phyloP scores from a whole-genome alignment of 2,888 invertebrate species.

The Nycteola revayana region DNA sequence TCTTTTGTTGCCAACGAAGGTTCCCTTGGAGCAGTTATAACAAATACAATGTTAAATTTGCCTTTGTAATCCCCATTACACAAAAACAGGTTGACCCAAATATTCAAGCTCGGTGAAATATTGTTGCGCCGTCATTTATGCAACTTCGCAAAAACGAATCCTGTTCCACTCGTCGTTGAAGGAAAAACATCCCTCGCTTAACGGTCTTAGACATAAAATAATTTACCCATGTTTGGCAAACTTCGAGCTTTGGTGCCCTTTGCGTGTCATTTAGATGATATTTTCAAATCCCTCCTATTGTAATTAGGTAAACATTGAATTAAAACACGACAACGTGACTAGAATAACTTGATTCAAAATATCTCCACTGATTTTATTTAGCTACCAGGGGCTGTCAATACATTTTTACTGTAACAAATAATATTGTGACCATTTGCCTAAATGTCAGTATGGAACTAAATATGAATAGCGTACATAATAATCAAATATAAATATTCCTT shows the following conservation, averaged over 20 bases:
- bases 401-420: slow-evolving; percentile 8
- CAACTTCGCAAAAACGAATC: slow-evolving; percentile 77
- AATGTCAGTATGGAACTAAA: slow-evolving; percentile 28
- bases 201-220: slow-evolving; percentile 56
- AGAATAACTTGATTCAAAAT: slow-evolving; percentile 10
- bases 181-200: slow-evolving; percentile 59
- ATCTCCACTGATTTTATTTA: slow-evolving; percentile 1
- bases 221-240: slow-evolving; percentile 42
- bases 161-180: slow-evolving; percentile 51
- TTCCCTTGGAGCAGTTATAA: slow-evolving; percentile 67
- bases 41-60: slow-evolving; percentile 76
- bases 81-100: slow-evolving; percentile 81
- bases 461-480: slow-evolving; percentile 46
- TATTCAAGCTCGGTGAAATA: slow-evolving; percentile 73
- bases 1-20: slow-evolving; percentile 70
- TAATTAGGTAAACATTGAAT: slow-evolving; percentile 60
- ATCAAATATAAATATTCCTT: slow-evolving; percentile 63
- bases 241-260: slow-evolving; percentile 54
- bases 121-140: slow-evolving; percentile 74
- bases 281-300: slow-evolving; percentile 53
- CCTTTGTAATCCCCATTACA: slow-evolving; percentile 76
- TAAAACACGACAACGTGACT: slow-evolving; percentile 33
- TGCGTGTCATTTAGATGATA: slow-evolving; percentile 64
- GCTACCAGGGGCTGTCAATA: slow-evolving; percentile 9
- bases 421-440: slow-evolving; percentile 11